Evolutionary conservation across 2,797 vertebrate species (phyloP).

Genomic region (Sebastes hubbsi): DNA sequence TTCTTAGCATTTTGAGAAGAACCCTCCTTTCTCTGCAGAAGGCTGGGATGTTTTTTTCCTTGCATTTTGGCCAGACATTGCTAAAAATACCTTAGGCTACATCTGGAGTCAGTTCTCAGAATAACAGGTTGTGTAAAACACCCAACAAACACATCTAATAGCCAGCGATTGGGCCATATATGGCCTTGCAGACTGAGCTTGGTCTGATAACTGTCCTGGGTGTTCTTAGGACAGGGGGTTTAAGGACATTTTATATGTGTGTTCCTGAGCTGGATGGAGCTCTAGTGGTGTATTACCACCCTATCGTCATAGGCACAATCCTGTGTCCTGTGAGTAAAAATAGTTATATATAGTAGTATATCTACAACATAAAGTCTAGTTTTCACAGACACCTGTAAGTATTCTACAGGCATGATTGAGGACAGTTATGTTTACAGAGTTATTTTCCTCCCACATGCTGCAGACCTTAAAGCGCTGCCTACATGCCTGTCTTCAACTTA

Average conservation of each 20-base stretch:
- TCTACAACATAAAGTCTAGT: too few relatives aligned
- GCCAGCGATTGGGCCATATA: neutral
- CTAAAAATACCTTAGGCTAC: slow-evolving; percentile 9
- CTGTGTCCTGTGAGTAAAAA: too few relatives aligned
- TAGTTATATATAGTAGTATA: too few relatives aligned
- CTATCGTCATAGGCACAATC: neutral
- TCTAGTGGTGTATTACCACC: neutral
- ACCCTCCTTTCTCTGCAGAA: neutral
- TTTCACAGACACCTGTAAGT: too few relatives aligned
- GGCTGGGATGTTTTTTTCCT: slow-evolving; percentile 24
- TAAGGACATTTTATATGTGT: neutral
- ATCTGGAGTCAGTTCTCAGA: slow-evolving; percentile 43
- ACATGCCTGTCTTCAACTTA: neutral
- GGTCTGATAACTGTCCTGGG: neutral
- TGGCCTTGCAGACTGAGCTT: neutral
- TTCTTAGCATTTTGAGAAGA: neutral
- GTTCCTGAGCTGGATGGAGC: slow-evolving; percentile 9
- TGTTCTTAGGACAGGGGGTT: neutral
- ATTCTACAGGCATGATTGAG: neutral
- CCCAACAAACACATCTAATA: slow-evolving; percentile 27
- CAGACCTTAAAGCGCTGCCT: neutral
- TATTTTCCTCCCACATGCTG: neutral
- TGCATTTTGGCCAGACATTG: slow-evolving; percentile 11
- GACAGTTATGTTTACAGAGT: neutral
- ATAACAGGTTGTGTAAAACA: slow-evolving; percentile 32